A percentile compares a stretch with the other conserved stretches of the same genome.
Evolutionary conservation across 2,113 vertebrate species (phyloP).

Genomic region (Rhizomys pruinosus): DNA sequence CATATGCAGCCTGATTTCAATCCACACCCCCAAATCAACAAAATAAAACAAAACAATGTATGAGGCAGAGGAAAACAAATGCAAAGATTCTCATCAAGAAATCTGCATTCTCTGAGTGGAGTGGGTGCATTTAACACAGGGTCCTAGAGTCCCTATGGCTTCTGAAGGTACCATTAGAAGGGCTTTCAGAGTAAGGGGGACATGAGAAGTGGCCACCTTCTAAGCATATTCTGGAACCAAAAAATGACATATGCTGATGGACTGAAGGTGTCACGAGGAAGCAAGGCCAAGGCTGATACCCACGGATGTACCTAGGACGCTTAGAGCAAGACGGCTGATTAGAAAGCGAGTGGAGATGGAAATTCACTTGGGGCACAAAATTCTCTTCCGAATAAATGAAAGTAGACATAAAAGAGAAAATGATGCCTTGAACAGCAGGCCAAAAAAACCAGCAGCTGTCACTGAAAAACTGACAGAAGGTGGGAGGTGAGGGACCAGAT

Average conservation of each 20-base stretch:
- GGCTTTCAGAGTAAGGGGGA: fast-evolving
- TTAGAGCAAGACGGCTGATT: neutral
- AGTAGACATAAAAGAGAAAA: neutral
- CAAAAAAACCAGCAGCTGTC: neutral
- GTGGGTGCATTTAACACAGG: fast-evolving
- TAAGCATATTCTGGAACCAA: neutral
- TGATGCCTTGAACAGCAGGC: too few species aligned
- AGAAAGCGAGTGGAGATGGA: neutral
- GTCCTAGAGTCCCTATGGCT: neutral
- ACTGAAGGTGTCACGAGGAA: fast-evolving
- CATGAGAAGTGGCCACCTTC: neutral
- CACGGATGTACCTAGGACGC: neutral
- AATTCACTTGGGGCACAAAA: neutral
- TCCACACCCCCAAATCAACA: neutral
- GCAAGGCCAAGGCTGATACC: neutral
- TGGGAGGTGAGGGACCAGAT: fast-evolving
- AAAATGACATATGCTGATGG: neutral
- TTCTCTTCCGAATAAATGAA: neutral
- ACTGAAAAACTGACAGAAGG: neutral
- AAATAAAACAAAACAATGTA: too few species aligned
- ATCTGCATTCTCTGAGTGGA: fast-evolving
- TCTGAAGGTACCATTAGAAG: neutral
- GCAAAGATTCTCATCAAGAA: neutral
- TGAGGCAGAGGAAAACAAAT: neutral
- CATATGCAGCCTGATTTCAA: too few species aligned